Evolutionary conservation across 2,888 invertebrate species (phyloP), one percentile per base, ranked within the genome.

Genomic region (Anoplius nigerrimus): DNA sequence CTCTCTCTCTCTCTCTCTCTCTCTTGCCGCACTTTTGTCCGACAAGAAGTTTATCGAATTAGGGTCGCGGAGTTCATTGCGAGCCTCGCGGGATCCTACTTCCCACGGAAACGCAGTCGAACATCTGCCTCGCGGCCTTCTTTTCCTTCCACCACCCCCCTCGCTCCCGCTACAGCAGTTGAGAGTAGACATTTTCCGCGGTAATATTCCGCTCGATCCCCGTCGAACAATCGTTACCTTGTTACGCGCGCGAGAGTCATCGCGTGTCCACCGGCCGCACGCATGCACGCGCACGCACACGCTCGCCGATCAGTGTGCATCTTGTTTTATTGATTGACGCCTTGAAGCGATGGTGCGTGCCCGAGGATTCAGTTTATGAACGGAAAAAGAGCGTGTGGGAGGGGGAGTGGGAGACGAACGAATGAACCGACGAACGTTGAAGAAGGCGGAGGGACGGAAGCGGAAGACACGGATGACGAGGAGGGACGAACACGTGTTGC

Each of bases 91-190:
- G 11, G 62, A 68, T 74, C 61, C 62, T 43, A 58, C 66, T 71
- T 75, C 74, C 34, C 71, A 68, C 56, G 63, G 53, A 69, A 74
- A 74, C 75, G 71, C 66, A 69, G 74, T 71, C 43, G 62, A 71
- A 63, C 74, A 74, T 68, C 75, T 75, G 71, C 58, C 48, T 46
- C n/a, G 42, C n/a, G 18, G 15, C 53, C 21, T 20, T 56, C 56
- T 56, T 56, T 43, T 43, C 34, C 24, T 34, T 24, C 24, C 34
- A 1, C 34, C 34, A 6, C 11, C 11, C 34, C 11, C n/a, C n/a
- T n/a, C n/a, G n/a, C n/a, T n/a, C n/a, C n/a, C n/a, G n/a, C n/a
- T n/a, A n/a, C n/a, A n/a, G n/a, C n/a, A n/a, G n/a, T n/a, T n/a
- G n/a, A n/a, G n/a, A n/a, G n/a, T 11, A 24, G 24, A 34, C 21